Percentiles rank a stretch among this genome's conserved stretches.
Evolutionary conservation across 2,888 invertebrate genomes (phyloP).

Genomic region (Spodoptera littoralis): DNA sequence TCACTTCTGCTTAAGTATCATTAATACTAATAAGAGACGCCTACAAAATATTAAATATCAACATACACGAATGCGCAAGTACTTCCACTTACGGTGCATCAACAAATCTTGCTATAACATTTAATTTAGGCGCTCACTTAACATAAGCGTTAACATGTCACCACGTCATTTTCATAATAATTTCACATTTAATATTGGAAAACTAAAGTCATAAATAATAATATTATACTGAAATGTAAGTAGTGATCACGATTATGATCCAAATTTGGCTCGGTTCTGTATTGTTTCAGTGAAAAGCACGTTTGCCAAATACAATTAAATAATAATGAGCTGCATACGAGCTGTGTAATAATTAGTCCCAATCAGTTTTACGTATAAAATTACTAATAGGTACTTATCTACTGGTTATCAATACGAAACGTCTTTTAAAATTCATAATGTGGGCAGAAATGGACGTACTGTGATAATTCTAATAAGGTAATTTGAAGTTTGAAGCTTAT

Average conservation of each 20-base stretch:
- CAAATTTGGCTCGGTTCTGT: constrained; percentile 68
- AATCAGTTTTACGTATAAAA: constrained; percentile 48
- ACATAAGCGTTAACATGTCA: constrained; percentile 11
- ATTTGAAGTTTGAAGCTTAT: too few relatives aligned
- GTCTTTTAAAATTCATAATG: too few relatives aligned
- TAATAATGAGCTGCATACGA: constrained; percentile 66
- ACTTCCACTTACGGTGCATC: neutral
- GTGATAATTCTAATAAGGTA: too few relatives aligned
- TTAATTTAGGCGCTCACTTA: constrained; percentile 40
- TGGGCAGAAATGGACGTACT: too few relatives aligned
- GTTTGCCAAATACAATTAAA: constrained; percentile 67
- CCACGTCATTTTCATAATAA: constrained; percentile 19
- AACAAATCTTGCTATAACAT: constrained; percentile 39
- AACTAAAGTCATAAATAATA: constrained; percentile 41
- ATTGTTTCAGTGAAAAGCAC: constrained; percentile 65
- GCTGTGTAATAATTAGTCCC: constrained; percentile 49
- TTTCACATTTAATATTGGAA: constrained; percentile 30
- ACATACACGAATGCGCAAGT: constrained; percentile 23
- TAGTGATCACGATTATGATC: constrained; percentile 57
- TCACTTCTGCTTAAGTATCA: too few relatives aligned
- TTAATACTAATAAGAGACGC: too few relatives aligned
- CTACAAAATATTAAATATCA: neutral
- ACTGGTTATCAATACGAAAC: too few relatives aligned
- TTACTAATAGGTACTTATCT: constrained; percentile 13
- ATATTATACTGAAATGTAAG: constrained; percentile 48